Evolutionary conservation across 2,888 invertebrate species (phyloP), one percentile per base, ranked within the genome.

Genomic region (Steinernema carpocapsae): DNA sequence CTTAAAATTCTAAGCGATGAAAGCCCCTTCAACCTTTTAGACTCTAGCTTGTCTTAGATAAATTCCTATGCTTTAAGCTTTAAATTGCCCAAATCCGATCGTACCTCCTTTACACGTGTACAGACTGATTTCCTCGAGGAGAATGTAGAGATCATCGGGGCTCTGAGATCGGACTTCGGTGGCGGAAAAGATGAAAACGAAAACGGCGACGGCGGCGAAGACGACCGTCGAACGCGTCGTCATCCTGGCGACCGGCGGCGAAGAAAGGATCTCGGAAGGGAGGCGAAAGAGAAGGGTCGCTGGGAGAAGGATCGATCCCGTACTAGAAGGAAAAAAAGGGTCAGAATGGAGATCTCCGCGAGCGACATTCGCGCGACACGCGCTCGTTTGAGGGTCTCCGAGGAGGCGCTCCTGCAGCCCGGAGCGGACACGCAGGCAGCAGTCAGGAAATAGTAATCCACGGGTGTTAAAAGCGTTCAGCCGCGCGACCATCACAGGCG

Each of bases 61-160:
- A n/a, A n/a, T n/a, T n/a, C 37, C 3, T 3, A 37, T 6, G 37
- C 37, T 37, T 3, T 3, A 37, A 37, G 10, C 10, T 3, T 37
- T 3, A 37, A 37, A 37, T 6, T 37, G 37, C 3, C 37, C 3
- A 10, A 37, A 37, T 6, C n/a, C n/a, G 10, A 10, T 6, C 37
- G 64, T 56, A 85, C 85, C 85, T 80, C 86, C 86, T 75, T 83
- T 64, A 70, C 86, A 86, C 37, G 82, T 83, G 75, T 83, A 86
- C 10, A 86, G 78, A 74, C 83, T 85, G 59, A 84, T 79, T 76
- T 86, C 85, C 72, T 86, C 86, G 48, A 86, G 81, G 37, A 86
- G 75, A 77, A 86, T 86, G 73, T 81, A 86, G 48, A 86, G 77
- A 70, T 86, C 86, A 74, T 86, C 83, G 64, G 64, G 32, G 64